Conservation (phyloP, 2,113 vertebrate species). For the Oreochromis aureus region DNA sequence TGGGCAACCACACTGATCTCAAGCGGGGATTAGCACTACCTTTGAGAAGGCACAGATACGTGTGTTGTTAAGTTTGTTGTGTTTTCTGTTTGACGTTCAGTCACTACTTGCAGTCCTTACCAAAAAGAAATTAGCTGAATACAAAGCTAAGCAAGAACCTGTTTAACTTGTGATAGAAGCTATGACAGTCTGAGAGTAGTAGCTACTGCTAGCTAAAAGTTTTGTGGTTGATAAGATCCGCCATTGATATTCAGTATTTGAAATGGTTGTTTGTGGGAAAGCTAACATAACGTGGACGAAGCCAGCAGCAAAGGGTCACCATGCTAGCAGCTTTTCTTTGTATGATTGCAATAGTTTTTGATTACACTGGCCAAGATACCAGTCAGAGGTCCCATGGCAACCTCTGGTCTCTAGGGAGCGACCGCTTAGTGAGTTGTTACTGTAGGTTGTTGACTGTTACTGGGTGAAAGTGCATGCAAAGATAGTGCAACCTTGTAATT, state of each 20-base stretch:
- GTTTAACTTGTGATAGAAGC: neutral
- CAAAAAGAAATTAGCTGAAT: neutral
- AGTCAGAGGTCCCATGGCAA: neutral
- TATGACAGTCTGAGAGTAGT: neutral
- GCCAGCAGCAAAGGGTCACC: neutral
- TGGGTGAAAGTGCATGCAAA: neutral
- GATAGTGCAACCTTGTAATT: neutral
- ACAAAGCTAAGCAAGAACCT: accelerated
- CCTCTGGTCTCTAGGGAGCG: neutral
- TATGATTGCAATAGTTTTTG: neutral
- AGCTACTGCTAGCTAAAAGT: neutral
- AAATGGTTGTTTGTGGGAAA: neutral
- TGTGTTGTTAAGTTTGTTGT: neutral
- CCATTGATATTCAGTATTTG: neutral
- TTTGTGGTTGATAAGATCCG: neutral
- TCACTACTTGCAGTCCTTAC: neutral
- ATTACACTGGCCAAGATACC: neutral
- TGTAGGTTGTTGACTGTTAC: neutral
- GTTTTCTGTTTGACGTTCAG: neutral
- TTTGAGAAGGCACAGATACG: neutral
- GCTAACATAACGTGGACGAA: neutral
- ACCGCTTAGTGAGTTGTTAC: neutral
- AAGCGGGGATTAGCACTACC: neutral
- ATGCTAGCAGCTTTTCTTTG: neutral
- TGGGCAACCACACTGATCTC: neutral